Evolutionary conservation across 2,797 vertebrate species (phyloP).

Genomic region (Falco concolor): DNA sequence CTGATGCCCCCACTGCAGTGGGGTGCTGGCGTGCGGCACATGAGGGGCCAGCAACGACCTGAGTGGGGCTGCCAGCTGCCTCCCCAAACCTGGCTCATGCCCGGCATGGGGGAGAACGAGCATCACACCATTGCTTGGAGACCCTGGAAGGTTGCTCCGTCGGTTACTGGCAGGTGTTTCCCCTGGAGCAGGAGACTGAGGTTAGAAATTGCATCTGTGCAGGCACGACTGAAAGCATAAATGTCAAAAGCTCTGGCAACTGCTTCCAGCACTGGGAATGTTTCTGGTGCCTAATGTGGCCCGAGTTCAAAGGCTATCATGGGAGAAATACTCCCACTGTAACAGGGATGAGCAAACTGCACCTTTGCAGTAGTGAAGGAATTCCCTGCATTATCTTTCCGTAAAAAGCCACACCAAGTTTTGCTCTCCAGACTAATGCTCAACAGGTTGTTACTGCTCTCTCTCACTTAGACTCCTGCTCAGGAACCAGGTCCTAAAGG

Average conservation of each 20-base stretch:
- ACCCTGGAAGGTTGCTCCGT: neutral
- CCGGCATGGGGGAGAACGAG: neutral
- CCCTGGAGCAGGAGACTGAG: neutral
- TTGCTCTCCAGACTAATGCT: neutral
- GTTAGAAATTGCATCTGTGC: neutral
- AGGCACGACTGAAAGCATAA: neutral
- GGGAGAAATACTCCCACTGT: neutral
- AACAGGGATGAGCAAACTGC: neutral
- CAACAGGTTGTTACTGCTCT: neutral
- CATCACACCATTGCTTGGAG: neutral
- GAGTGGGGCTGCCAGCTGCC: neutral
- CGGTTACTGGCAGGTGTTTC: neutral
- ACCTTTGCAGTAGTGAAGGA: too few species aligned
- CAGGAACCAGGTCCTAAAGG: neutral
- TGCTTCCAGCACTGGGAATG: neutral
- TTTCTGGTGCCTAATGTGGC: neutral
- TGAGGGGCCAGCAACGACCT: neutral
- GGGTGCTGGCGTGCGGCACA: neutral
- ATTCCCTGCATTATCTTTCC: neutral
- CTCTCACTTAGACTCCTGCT: too few species aligned
- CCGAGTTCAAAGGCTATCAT: neutral
- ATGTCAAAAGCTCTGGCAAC: neutral
- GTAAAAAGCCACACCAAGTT: neutral
- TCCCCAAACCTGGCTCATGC: neutral
- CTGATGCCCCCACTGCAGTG: neutral